Evolutionary conservation across 2,113 vertebrate species (phyloP), one percentile per base, ranked within the genome.

Genomic region (Xiphias gladius): DNA sequence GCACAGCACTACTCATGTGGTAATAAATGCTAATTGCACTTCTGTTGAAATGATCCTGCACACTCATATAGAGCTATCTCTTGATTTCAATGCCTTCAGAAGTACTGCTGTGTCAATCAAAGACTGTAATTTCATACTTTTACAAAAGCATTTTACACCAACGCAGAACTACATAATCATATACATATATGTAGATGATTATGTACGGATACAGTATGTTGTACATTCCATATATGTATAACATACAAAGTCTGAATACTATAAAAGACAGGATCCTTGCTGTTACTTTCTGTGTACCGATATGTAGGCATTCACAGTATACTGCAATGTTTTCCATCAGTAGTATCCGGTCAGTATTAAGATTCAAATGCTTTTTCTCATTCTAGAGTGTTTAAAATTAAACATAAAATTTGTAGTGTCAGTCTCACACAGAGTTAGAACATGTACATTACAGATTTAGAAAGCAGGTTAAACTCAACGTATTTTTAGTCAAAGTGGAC

Each of bases 401-500:
- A 20, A 58, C n/a, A 2, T 37, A 22, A 39, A 63, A 0, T 50
- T 55, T 55, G 37, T 1, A 54, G 67, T 39, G 30, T 32, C 79
- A 80, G 63, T 85, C 55, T 62, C 76, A 41, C 66, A 64, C 62
- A 39, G 26, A 80, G 68, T 86, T 83, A 88, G 75, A 79, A 63
- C 10, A 32, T n/a, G 57, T 65, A 17, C 28, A 50, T 55, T 17
- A 48, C 48, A 76, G 28, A 48, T 82, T 90, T 75, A 77, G 28
- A 19, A 63, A 63, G 79, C 55, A 41, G 43, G 74, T 87, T 80
- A 88, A 80, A 70, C 68, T 65, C 1, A 68, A n/a, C n/a, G 11
- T 7, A 30, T 83, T 58, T 89, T 83, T 82, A 86, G 85, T 92
- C 62, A 82, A 71, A 79, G 80, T 85, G 67, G 80, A 86, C 61